A percentile compares a stretch with the other conserved stretches of the same genome.
These are phyloP conservation scores for Myiagra hebetior DNA, from an alignment of 2,113 vertebrate genomes.

Conservation along the genomic window DNA sequence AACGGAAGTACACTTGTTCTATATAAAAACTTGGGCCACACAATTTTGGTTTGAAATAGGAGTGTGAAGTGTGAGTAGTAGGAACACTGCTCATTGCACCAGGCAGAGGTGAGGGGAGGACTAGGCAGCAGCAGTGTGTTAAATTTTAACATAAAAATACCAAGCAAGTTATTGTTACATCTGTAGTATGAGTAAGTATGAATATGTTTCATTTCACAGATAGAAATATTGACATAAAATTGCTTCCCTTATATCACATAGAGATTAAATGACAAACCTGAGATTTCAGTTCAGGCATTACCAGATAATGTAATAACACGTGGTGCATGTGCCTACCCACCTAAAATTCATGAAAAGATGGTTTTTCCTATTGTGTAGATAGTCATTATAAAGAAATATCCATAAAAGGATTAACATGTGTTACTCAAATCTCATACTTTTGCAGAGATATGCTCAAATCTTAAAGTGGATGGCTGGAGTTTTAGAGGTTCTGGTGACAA, in stretches of 20 bases:
- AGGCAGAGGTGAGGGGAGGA: neutral
- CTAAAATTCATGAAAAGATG: neutral
- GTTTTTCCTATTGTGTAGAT: neutral
- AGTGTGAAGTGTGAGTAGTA: accelerated
- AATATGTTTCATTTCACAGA: neutral
- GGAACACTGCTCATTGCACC: neutral
- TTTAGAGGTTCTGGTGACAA: neutral
- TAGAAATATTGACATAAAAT: neutral
- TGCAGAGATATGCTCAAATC: neutral
- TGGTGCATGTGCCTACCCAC: neutral
- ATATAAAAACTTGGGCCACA: neutral
- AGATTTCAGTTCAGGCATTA: neutral
- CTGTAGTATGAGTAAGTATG: neutral
- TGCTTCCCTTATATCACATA: neutral
- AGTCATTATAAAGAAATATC: neutral
- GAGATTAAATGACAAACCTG: neutral
- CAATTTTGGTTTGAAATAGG: neutral
- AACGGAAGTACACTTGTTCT: neutral
- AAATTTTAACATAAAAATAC: neutral
- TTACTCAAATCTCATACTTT: neutral
- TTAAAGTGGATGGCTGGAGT: neutral
- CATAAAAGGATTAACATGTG: neutral
- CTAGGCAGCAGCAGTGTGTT: neutral
- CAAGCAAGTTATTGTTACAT: neutral
- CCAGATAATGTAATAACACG: neutral